Conservation (phyloP, 2,888 invertebrate species). For the Cremastobaeus sp. region DNA sequence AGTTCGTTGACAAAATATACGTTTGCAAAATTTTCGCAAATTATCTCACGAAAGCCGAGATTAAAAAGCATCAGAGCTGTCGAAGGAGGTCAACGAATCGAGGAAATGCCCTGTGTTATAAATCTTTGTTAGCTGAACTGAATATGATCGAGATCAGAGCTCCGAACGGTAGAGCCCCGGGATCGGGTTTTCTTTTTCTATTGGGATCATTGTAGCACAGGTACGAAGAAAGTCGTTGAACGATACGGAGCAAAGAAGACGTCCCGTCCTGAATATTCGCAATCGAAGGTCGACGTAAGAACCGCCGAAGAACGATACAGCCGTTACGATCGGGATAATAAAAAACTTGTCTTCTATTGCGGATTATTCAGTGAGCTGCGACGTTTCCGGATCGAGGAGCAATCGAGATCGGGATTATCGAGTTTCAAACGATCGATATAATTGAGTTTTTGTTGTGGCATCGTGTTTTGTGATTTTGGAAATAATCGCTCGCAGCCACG, state of each 20-base stretch:
- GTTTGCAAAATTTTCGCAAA: no score
- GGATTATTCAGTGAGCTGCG: conserved; percentile 20
- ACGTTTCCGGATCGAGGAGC: conserved; percentile 29
- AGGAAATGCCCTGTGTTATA: conserved; percentile 52
- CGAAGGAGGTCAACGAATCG: conserved; percentile 56
- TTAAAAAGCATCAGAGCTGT: conserved; percentile 41
- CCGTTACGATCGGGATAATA: conserved; percentile 38
- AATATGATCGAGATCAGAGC: conserved; percentile 59
- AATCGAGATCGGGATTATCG: conserved; percentile 22
- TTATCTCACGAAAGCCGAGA: conserved; percentile 40
- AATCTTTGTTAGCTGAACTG: conserved; percentile 52
- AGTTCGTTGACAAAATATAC: no score
- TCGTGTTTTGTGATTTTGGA: no score
- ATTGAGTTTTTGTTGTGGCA: conserved; percentile 18
- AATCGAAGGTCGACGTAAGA: conserved; percentile 36
- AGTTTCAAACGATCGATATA: conserved; percentile 2
- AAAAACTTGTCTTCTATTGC: conserved; percentile 17
- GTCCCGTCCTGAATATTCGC: conserved; percentile 54
- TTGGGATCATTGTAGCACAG: conserved; percentile 35
- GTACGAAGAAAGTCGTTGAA: conserved; percentile 60
- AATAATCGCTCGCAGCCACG: no score
- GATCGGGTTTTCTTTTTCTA: conserved; percentile 54
- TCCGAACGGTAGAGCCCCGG: conserved; percentile 47
- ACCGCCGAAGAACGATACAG: conserved; percentile 28
- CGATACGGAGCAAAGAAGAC: conserved; percentile 45